These are phyloP conservation scores for Osmoderma eremita DNA, from an alignment of 2,888 invertebrate species.

Conservation along the genomic window DNA sequence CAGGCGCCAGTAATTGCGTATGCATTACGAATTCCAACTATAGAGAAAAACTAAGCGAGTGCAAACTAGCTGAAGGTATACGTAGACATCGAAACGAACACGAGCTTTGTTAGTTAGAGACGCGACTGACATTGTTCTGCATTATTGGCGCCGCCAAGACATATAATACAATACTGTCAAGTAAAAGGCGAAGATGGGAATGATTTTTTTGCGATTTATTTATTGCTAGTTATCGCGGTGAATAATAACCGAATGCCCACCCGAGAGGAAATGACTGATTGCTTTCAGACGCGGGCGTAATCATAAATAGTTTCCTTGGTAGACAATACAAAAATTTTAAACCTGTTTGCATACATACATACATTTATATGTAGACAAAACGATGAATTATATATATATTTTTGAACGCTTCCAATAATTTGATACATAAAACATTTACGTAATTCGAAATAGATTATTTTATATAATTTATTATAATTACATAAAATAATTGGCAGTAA, in stretches of 20 bases:
- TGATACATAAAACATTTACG: too few relatives aligned
- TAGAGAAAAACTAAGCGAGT: constrained; percentile 16
- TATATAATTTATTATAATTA: constrained; percentile 6
- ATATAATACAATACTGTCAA: constrained; percentile 6
- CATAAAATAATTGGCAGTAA: constrained; percentile 24
- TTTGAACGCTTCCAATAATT: neutral
- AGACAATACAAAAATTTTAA: too few relatives aligned
- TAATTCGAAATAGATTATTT: too few relatives aligned
- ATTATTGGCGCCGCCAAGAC: constrained; percentile 13
- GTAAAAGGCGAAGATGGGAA: constrained; percentile 26
- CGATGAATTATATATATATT: neutral
- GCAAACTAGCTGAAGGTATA: constrained; percentile 8
- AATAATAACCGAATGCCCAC: constrained; percentile 35
- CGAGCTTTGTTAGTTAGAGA: constrained; percentile 20
- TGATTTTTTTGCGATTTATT: constrained; percentile 33
- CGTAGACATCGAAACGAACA: neutral
- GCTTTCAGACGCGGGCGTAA: constrained; percentile 29
- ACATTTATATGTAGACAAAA: neutral
- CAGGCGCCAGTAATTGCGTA: constrained; percentile 41
- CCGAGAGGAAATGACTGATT: constrained; percentile 35
- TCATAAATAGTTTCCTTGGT: constrained; percentile 30
- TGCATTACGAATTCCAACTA: constrained; percentile 23
- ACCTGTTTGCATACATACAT: neutral
- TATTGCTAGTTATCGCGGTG: constrained; percentile 26
- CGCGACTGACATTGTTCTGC: constrained; percentile 17